Conservation (phyloP, 2,113 vertebrate species). For the Sceloporus undulatus region DNA sequence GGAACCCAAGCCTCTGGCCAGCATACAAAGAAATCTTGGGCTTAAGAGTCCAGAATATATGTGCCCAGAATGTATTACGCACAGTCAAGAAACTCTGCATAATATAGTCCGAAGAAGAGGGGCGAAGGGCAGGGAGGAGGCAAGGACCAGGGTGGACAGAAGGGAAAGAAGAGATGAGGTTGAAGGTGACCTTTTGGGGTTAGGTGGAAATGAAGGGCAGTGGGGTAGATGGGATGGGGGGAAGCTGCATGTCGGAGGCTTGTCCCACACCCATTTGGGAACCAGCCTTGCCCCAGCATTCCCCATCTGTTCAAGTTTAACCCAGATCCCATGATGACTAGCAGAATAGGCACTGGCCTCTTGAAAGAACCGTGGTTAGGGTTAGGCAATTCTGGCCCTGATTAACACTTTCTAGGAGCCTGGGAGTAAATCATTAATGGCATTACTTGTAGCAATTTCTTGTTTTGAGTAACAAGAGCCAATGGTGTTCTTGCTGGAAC, state of each 20-base stretch:
- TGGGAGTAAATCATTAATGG: no score
- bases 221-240: background rate
- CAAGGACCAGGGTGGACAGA: background rate
- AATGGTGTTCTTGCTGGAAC: no score
- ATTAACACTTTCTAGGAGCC: no score
- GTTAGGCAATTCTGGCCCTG: no score
- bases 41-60: background rate
- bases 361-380: background rate
- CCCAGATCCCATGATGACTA: background rate
- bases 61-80: background rate
- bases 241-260: background rate
- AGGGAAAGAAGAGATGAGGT: background rate
- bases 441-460: no score
- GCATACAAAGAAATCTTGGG: background rate
- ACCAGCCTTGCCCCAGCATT: background rate
- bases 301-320: background rate
- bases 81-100: background rate
- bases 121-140: background rate
- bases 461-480: no score
- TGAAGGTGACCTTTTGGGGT: background rate
- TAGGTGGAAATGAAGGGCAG: background rate
- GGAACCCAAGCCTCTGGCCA: background rate
- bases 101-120: background rate
- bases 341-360: background rate
- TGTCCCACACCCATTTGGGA: background rate